These are phyloP conservation scores for Apogon talboti DNA, from an alignment of 2,797 vertebrate genomes.

Conservation along the genomic window DNA sequence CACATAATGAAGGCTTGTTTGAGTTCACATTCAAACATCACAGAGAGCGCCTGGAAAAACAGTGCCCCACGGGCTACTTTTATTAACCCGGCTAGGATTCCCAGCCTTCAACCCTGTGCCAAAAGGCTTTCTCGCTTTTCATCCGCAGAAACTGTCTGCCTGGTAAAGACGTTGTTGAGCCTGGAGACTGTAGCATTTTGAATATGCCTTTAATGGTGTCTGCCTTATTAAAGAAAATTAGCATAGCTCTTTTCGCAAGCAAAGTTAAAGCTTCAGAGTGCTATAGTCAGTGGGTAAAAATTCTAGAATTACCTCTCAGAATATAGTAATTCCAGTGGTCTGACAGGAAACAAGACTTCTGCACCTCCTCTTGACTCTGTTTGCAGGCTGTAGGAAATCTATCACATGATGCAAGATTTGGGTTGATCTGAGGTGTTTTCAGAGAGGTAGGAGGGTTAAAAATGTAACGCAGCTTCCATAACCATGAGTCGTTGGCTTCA, in stretches of 20 bases:
- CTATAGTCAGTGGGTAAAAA: too few species aligned
- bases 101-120: conserved; percentile 68
- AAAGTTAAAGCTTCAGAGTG: background rate
- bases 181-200: conserved; percentile 29
- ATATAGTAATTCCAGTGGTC: too few species aligned
- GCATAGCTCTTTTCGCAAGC: conserved; percentile 44
- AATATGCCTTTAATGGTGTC: conserved; percentile 11
- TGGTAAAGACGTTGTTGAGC: conserved; percentile 40
- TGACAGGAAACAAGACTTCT: too few species aligned
- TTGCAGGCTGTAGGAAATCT: too few species aligned
- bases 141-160: conserved; percentile 48
- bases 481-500: too few species aligned
- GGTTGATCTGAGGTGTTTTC: too few species aligned
- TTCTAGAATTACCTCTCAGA: too few species aligned
- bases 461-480: too few species aligned
- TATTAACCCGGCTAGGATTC: conserved; percentile 82
- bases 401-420: too few species aligned
- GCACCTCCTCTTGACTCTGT: too few species aligned
- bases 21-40: conserved; percentile 82
- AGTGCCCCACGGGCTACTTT: conserved; percentile 78
- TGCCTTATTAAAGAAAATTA: conserved; percentile 59
- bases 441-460: too few species aligned
- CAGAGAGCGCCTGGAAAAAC: conserved; percentile 81
- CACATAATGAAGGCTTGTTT: conserved; percentile 82
- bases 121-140: conserved; percentile 68